Evolutionary conservation across 1,140 invertebrate species (phyloP).

Genomic region (Micrasema longulum): DNA sequence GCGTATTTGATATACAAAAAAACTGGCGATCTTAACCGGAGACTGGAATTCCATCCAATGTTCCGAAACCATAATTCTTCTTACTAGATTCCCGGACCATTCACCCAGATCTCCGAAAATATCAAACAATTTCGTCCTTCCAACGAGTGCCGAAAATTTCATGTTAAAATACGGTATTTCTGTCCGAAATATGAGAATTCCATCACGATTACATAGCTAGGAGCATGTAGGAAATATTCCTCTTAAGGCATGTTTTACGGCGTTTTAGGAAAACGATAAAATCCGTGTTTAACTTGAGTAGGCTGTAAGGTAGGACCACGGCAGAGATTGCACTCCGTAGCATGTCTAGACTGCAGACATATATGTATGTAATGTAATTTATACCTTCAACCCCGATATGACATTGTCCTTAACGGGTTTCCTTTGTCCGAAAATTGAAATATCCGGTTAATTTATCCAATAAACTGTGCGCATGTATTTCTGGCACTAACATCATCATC

Average conservation of each 20-base stretch:
- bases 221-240: conserved; percentile 16
- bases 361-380: not conserved
- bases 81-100: conserved; percentile 45
- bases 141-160: conserved; percentile 3
- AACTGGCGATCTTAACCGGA: conserved; percentile 6
- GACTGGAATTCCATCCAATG: conserved; percentile 45
- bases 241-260: not conserved
- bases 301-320: not conserved
- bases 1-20: conserved; percentile 36
- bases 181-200: conserved; percentile 31
- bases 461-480: too few species aligned
- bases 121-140: conserved; percentile 10
- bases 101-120: conserved; percentile 19
- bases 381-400: not conserved
- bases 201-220: conserved; percentile 8
- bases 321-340: not conserved
- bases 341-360: not conserved
- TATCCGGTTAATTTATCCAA: too few species aligned
- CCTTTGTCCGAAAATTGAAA: conserved; percentile 6
- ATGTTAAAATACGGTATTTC: conserved; percentile 25
- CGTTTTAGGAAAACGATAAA: conserved; percentile 3
- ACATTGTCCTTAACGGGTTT: not conserved
- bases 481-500: too few species aligned
- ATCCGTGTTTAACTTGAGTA: not conserved
- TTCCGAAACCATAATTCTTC: conserved; percentile 51